Evolutionary conservation across 2,888 invertebrate species (phyloP), one percentile per base, ranked within the genome.

Genomic region (Mylabris sibirica): DNA sequence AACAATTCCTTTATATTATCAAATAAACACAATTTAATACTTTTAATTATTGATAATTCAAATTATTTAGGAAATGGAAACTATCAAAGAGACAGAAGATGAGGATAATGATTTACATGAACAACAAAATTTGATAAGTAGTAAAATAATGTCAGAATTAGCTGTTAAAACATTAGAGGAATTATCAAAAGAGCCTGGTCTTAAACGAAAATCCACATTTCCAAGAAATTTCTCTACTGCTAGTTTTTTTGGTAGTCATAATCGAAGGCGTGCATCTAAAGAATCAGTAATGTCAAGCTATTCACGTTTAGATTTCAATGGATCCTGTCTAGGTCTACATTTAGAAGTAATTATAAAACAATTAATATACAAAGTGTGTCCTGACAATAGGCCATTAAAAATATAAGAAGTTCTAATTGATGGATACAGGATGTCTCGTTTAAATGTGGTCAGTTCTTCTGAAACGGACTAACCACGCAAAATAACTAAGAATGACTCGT

Each of bases 221-320:
- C 85, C 82, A 1, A 75, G 84, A 72, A 85, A 85, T 73, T 84
- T 85, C 74, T 84, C 84, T 5, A 83, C 84, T 0, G 77, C 84
- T 78, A 85, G 84, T 70, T 85, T 85, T 67, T 72, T 80, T 14
- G 75, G 74, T 9, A 74, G 69, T 38, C 75, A 74, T 34, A 77
- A 75, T 62, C 72, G 79, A 59, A 77, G 82, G 67, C 76, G 80
- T 63, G 79, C 82, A 6, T 82, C 80, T 72, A 90, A 90, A 79
- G 89, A 89, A 63, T 92, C 92, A 1, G 90, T 92, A 44, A 90
- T 92, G 75, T 91, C 92, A 20, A 91, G 90, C 80, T 89, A 91
- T 74, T 92, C 92, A 0, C 89, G 90, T 75, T 88, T 92, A 88
- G 92, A 92, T 83, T 92, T 92, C 82, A 91, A 90, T 41, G 92